Evolutionary conservation across 2,797 vertebrate species (phyloP), one percentile per base, ranked within the genome.

Genomic region (Takifugu ocellatus): DNA sequence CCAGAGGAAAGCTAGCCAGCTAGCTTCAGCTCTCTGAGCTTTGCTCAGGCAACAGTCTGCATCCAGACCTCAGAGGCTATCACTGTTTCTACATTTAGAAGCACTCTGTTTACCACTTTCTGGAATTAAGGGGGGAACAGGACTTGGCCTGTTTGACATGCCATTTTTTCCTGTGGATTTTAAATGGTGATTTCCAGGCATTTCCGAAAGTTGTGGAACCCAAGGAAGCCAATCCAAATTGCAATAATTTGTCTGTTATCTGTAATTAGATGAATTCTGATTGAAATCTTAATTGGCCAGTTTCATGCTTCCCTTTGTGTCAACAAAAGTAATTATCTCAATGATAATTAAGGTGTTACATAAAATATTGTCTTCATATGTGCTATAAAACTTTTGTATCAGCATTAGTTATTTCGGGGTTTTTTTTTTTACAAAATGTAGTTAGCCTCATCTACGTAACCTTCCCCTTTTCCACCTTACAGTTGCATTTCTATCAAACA

Each of bases 81-180:
- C 57, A 11, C 67, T 75, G 68, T 62, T 83, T 67, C 84, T 75
- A 69, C 83, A 78, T 87, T 85, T 78, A 85, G 82, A 78, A 54
- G 64, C 61, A 68, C 67, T 61, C 63, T 76, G 70, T 87, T 84
- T 82, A 80, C 59, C 61, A 15, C 66, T 24, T 67, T 55, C 68
- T 73, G 63, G 66, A 68, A 68, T 77, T 67, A 66, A 51, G 45
- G 72, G 56, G 60, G 57, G 61, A 72, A 48, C 66, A 53, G 25
- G 51, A 70, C 70, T 62, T 63, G 63, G 59, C 69, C 70, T 78
- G 54, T 82, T 77, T 74, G 56, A 62, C 68, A 51, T 63, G 51
- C 42, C 60, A 61, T 67, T 39, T 65, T 68, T 72, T 61, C 59
- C 44, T 54, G 1, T 61, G 49, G 55, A 66, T 73, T 70, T 56